These are phyloP conservation scores for human (Homo sapiens) DNA, from an alignment of 2,113 vertebrate species.

Conservation along the genomic window GRCh38 chr21:41941501-41942000, in stretches of 20 bases:
- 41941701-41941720: neutral
- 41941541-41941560: no score
- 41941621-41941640: neutral
- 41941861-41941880: neutral
- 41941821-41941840: neutral
- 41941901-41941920: neutral
- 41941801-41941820: neutral
- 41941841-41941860: accelerated
- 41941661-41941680: accelerated
- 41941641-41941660: neutral
- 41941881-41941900: accelerated
- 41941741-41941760: neutral
- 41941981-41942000: no score
- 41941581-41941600: no score
- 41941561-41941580: no score
- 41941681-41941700: no score
- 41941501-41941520: neutral
- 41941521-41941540: no score
- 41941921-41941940: accelerated
- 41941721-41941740: neutral
- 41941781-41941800: neutral
- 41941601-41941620: no score
- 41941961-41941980: accelerated
- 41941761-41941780: neutral
- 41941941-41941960: neutral